Base-by-base conservation (phyloP, 2,113 vertebrate genomes). In the Neotoma lepida region DNA sequence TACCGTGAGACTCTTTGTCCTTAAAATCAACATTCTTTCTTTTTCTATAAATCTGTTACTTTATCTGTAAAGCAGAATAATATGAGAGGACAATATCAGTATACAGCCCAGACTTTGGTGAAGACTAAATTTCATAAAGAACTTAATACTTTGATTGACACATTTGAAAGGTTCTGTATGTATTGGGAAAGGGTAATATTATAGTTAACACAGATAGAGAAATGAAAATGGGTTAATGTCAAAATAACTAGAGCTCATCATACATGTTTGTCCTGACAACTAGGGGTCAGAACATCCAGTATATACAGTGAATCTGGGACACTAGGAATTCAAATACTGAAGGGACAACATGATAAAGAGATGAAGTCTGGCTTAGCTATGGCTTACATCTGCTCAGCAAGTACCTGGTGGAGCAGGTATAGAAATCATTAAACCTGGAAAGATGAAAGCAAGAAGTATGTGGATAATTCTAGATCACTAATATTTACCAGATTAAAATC, bases 51-150 rank as follows among this genome's bases (percentile, higher is more conserved):
- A 82, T 82, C 56, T 41, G 30, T 93, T 93, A 74, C 68, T 18
- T 91, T 56, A 78, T 54, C 9, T 94, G 12, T 87, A 71, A 44
- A 95, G 91, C 81, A 82, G 68, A 80, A 77, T 68, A 33, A 51
- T 61, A 15, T 14, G 12, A 30, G 4, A 33, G 8, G 3, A 89
- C 61, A 94, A 68, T 89, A 88, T 89, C 44, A 85, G 20, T 73
- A 95, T 66, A 61, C 22, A 88, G 61, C 35, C 1, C 26, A 95
- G 35, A 94, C 39, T 58, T 81, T 89, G 87, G 49, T 92, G 51
- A 81, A 28, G 64, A 94, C 54, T 93, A 91, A 66, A 81, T 93
- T 96, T 88, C 66, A 64, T 61, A 88, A 95, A 94, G 13, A 91
- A 85, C 2, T 84, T 84, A 89, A 54, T 49, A 66, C 20, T 56